Evolutionary conservation across 2,113 vertebrate species (phyloP), one percentile per base, ranked within the genome.

Genomic region (Paradoxurus hermaphroditus): DNA sequence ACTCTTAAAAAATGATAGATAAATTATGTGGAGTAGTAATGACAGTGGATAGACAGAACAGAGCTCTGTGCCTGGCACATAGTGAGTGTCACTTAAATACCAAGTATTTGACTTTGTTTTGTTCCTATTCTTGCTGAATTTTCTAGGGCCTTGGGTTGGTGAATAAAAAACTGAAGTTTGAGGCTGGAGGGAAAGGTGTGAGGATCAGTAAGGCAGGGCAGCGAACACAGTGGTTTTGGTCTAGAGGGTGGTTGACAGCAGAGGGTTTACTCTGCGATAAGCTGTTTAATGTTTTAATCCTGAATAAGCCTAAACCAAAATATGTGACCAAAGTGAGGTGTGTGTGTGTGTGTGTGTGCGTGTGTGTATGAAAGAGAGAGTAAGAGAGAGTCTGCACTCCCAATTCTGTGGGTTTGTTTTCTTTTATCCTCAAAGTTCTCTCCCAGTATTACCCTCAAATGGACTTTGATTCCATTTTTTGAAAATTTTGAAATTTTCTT

Each of bases 21-120:
- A 90, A 77, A 91, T 92, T 93, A 87, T 77, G 96, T 97, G 83
- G 44, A 91, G 16, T 72, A 86, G 44, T 81, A 94, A 86, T 41
- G 51, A 86, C 10, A 82, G 81, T 6, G 73, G 36, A 83, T 29
- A 89, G 67, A 39, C n/a, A 56, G 16, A 91, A 44, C 25, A 19
- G 79, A 75, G 25, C 77, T 95, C 31, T 81, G 65, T 91, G 41
- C 41, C 29, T 67, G 59, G 87, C 36, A 91, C 51, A 59, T 36
- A 62, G 41, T 82, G 39, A 83, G 70, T 93, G 13, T 91, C 36
- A 65, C 29, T 82, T 65, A 83, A 92, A 59, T 81, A 63, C 36
- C 70, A 88, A 85, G 77, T 41, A 68, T 68, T 27, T 75, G 0
- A 29, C 44, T 92, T 78, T 95, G 63, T 81, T 41, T 56, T 90